Conservation (phyloP, 2,113 vertebrate genomes). For the Dipodomys spectabilis region DNA sequence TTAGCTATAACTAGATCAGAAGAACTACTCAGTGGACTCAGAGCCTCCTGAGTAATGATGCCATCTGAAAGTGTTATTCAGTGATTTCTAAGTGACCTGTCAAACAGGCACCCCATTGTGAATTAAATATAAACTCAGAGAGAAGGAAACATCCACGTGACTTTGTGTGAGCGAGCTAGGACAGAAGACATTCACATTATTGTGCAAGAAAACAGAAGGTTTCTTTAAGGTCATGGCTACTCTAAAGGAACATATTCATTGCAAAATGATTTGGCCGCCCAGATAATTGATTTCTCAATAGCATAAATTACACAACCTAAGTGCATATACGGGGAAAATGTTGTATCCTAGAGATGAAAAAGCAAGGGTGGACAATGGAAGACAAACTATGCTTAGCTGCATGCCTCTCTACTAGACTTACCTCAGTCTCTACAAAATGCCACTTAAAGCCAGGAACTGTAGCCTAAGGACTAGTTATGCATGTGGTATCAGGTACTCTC, state of each 20-base stretch:
- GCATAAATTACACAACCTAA: not conserved
- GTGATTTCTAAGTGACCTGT: not conserved
- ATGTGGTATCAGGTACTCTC: not conserved
- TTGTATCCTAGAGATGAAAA: not conserved
- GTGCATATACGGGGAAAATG: not conserved
- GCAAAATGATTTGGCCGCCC: conserved; percentile 1
- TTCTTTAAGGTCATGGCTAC: conserved; percentile 25
- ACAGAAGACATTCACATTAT: conserved; percentile 25
- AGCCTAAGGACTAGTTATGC: not conserved
- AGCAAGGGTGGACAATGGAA: not conserved
- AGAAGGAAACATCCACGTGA: not conserved
- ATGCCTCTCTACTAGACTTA: not conserved
- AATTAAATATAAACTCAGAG: not conserved
- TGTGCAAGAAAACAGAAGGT: not conserved
- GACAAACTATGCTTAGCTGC: not conserved
- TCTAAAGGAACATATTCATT: not conserved
- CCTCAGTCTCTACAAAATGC: not conserved
- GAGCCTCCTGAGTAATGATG: not conserved
- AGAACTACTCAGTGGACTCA: not conserved
- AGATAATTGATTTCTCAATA: conserved; percentile 21
- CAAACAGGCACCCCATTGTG: not conserved
- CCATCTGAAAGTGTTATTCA: not conserved
- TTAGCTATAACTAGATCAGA: not conserved
- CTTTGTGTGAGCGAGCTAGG: not conserved
- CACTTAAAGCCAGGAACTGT: not conserved